phyloP scores from a whole-genome alignment of 2,113 vertebrate genomes.

The Anhinga rufa region DNA sequence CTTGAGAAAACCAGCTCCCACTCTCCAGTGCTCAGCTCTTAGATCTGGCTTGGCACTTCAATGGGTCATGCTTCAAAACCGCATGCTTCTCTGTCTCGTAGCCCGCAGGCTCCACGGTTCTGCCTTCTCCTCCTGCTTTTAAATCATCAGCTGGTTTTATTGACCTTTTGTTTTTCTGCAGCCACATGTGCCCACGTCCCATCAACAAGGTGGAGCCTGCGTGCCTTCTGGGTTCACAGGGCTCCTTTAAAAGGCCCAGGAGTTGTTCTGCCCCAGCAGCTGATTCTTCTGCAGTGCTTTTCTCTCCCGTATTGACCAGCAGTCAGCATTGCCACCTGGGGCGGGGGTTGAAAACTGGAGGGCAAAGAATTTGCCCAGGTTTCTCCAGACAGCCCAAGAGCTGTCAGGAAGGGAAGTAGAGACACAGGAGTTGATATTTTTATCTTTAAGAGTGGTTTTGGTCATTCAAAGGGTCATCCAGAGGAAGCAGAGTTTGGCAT shows the following conservation, averaged over 20 bases:
- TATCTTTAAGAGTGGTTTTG: neutral
- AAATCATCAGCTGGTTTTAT: neutral
- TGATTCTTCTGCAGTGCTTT: neutral
- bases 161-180: neutral
- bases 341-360: fast-evolving
- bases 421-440: neutral
- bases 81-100: fast-evolving
- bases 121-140: neutral
- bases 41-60: neutral
- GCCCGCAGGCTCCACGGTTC: neutral
- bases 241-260: neutral
- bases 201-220: neutral
- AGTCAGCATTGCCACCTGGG: neutral
- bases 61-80: neutral
- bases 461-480: no score
- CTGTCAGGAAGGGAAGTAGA: no score
- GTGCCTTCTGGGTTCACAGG: neutral
- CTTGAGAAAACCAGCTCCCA: neutral
- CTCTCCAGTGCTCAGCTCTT: neutral
- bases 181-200: neutral
- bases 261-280: neutral
- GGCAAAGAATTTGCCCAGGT: neutral
- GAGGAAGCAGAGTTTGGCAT: neutral
- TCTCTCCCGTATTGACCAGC: neutral
- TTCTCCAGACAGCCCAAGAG: neutral